A percentile compares a stretch with the other conserved stretches of the same genome.
These are phyloP conservation scores for Stegodyphus mimosarum DNA, from an alignment of 1,140 invertebrate genomes.

Conservation along the genomic window DNA sequence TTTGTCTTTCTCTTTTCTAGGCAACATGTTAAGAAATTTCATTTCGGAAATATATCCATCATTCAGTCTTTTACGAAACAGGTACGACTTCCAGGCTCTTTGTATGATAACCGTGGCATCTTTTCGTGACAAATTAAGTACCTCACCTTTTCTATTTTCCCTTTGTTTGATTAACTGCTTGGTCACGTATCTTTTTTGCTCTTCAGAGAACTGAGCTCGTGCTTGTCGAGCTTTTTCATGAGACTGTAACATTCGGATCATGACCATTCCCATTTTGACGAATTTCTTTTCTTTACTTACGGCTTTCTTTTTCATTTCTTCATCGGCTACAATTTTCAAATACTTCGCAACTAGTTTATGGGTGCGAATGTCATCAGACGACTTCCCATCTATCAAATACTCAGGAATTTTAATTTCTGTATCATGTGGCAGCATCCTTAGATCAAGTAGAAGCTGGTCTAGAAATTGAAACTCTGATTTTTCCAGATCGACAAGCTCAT, in stretches of 20 bases:
- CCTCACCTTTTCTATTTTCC: background rate
- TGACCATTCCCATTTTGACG: slow-evolving; percentile 7
- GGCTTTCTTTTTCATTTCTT: background rate
- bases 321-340: background rate
- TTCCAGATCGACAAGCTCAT: slow-evolving; percentile 87
- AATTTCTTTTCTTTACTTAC: slow-evolving; percentile 19
- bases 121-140: background rate
- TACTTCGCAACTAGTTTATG: background rate
- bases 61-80: slow-evolving; percentile 1
- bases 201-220: background rate
- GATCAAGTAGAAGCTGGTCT: slow-evolving; percentile 69
- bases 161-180: slow-evolving; percentile 5
- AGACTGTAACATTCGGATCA: slow-evolving; percentile 20
- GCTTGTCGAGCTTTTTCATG: slow-evolving; percentile 23
- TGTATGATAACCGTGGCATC: slow-evolving; percentile 20
- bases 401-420: slow-evolving; percentile 41
- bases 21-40: background rate
- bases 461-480: slow-evolving; percentile 88
- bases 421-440: slow-evolving; percentile 12
- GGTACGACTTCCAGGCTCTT: slow-evolving; percentile 19
- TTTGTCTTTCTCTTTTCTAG: background rate
- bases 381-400: slow-evolving; percentile 6
- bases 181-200: background rate
- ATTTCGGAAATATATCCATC: background rate
- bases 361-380: too few relatives aligned